phyloP scores from a whole-genome alignment of 2,888 invertebrate genomes.

The Adineta ricciae region DNA sequence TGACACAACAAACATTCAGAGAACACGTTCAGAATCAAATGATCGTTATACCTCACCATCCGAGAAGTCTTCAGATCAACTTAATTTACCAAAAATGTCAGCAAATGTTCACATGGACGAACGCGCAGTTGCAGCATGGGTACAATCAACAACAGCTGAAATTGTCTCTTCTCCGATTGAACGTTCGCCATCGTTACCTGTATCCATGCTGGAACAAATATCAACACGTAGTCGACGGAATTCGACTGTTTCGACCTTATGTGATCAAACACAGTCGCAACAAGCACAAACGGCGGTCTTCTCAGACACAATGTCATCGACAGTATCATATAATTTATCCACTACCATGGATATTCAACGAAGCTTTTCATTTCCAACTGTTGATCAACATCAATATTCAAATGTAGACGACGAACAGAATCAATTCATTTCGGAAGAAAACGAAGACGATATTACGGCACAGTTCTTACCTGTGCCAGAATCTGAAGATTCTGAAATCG shows the following conservation, averaged over 20 bases:
- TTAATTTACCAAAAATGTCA: neutral
- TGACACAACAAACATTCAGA: neutral
- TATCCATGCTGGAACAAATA: neutral
- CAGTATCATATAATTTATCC: neutral
- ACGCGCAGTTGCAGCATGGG: neutral
- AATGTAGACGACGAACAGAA: neutral
- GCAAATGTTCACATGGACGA: neutral
- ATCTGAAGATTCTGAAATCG: neutral
- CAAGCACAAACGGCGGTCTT: neutral
- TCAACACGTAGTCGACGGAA: neutral
- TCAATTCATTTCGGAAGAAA: neutral
- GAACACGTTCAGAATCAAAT: neutral
- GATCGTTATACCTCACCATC: neutral
- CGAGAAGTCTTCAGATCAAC: neutral
- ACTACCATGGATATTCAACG: neutral
- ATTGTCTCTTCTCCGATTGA: neutral
- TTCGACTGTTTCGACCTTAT: neutral
- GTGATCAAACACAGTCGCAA: neutral
- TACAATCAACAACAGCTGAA: neutral
- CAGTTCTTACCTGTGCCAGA: neutral
- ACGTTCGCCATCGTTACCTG: constrained; percentile 2
- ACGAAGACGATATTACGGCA: neutral
- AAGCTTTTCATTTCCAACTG: neutral
- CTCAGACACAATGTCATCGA: neutral
- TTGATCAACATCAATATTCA: neutral